Conservation (phyloP, 2,113 vertebrate species). For the Pachycephala philippinensis region DNA sequence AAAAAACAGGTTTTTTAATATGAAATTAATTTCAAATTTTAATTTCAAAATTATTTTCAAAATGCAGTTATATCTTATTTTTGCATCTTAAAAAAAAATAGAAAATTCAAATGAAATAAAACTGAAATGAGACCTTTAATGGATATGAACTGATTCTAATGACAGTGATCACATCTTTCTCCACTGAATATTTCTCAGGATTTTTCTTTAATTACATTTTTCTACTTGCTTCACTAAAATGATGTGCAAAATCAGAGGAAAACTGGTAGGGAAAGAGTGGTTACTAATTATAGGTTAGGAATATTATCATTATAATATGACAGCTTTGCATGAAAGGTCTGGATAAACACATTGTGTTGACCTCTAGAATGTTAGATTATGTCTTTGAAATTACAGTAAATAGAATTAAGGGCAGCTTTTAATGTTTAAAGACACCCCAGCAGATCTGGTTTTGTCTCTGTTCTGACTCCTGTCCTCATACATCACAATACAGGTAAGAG, state of each 20-base stretch:
- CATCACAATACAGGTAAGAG: background rate
- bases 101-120: background rate
- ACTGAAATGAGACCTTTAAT: background rate
- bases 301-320: background rate
- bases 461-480: background rate
- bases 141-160: background rate
- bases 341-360: background rate
- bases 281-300: background rate
- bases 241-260: background rate
- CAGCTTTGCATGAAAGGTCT: background rate
- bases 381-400: background rate
- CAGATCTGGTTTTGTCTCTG: background rate
- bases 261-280: rapidly evolving
- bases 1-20: background rate
- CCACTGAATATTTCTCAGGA: background rate
- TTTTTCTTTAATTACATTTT: background rate
- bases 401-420: background rate
- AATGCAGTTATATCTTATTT: background rate
- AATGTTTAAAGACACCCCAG: background rate
- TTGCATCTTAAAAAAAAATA: background rate
- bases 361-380: background rate
- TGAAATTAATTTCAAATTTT: background rate
- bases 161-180: background rate
- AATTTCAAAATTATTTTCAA: background rate
- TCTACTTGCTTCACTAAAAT: background rate